A percentile compares a stretch with the other conserved stretches of the same genome.
These are phyloP conservation scores for Nymphalis urticae DNA, from an alignment of 2,888 invertebrate genomes.

Conservation along the genomic window DNA sequence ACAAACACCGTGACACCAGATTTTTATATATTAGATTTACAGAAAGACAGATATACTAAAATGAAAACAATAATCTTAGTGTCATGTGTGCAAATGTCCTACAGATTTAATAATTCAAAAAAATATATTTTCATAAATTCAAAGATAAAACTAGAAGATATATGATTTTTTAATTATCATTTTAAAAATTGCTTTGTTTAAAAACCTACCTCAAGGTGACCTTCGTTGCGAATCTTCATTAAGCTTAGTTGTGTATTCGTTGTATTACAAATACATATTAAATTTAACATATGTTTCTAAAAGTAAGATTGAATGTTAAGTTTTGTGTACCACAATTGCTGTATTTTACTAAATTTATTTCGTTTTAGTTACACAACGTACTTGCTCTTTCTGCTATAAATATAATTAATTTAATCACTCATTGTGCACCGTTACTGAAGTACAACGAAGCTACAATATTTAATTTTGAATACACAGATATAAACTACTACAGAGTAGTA, in stretches of 20 bases:
- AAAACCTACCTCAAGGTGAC: background rate
- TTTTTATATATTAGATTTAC: too few relatives aligned
- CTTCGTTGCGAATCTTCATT: background rate
- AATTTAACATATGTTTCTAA: background rate
- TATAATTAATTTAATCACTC: background rate
- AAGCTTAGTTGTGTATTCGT: background rate
- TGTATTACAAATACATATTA: background rate
- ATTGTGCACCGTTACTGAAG: slow-evolving; percentile 12
- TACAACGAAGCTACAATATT: slow-evolving; percentile 38
- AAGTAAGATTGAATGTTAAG: background rate
- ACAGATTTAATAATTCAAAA: too few relatives aligned
- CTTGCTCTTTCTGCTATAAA: slow-evolving; percentile 1
- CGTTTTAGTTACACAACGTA: slow-evolving; percentile 6
- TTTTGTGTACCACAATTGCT: background rate
- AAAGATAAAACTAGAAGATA: too few relatives aligned
- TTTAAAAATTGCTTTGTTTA: background rate
- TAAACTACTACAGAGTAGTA: too few relatives aligned
- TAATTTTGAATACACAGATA: slow-evolving; percentile 35
- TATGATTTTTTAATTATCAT: too few relatives aligned
- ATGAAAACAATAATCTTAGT: too few relatives aligned
- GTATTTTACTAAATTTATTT: background rate
- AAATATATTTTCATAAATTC: too few relatives aligned
- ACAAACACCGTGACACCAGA: too few relatives aligned
- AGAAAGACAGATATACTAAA: too few relatives aligned
- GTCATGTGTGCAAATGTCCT: too few relatives aligned